Conservation (phyloP, 92 coral and sea anemone species). For the Chrysogorgia sp. region DNA sequence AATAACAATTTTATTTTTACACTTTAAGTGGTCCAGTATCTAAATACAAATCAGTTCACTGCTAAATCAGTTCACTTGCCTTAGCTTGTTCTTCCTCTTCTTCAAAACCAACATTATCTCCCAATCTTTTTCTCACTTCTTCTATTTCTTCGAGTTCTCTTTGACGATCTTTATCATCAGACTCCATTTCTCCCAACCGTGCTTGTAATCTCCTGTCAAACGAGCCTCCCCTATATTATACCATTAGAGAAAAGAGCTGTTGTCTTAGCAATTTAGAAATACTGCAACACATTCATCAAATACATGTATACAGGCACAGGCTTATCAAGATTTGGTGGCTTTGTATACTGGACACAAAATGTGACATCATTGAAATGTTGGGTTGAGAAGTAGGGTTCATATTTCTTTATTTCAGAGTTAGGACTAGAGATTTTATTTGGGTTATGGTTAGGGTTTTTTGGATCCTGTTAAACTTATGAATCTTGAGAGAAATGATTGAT, state of each 20-base stretch:
- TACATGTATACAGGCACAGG: too few relatives aligned
- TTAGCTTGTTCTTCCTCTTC: slow-evolving; percentile 28
- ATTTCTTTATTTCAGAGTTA: too few relatives aligned
- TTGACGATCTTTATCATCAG: slow-evolving; percentile 91
- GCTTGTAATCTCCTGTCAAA: slow-evolving; percentile 81
- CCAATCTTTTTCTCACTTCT: slow-evolving; percentile 86
- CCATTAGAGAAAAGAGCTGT: background rate
- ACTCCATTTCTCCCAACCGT: slow-evolving; percentile 76
- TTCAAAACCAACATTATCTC: slow-evolving; percentile 51
- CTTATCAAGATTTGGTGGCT: too few relatives aligned
- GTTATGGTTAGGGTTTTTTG: too few relatives aligned
- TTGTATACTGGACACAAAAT: too few relatives aligned
- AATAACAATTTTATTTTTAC: background rate
- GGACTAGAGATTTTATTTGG: too few relatives aligned
- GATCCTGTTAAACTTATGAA: too few relatives aligned
- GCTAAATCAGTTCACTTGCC: background rate
- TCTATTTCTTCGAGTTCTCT: slow-evolving; percentile 95
- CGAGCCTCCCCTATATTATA: slow-evolving; percentile 70
- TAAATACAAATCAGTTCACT: background rate
- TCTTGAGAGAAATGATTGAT: too few relatives aligned
- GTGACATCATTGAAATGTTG: too few relatives aligned
- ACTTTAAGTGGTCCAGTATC: background rate
- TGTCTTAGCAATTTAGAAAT: too few relatives aligned
- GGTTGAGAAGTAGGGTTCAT: too few relatives aligned
- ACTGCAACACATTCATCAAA: background rate